Conservation (phyloP, 53 echinoderm and acorn worm species). For the Actinopyga echinites region DNA sequence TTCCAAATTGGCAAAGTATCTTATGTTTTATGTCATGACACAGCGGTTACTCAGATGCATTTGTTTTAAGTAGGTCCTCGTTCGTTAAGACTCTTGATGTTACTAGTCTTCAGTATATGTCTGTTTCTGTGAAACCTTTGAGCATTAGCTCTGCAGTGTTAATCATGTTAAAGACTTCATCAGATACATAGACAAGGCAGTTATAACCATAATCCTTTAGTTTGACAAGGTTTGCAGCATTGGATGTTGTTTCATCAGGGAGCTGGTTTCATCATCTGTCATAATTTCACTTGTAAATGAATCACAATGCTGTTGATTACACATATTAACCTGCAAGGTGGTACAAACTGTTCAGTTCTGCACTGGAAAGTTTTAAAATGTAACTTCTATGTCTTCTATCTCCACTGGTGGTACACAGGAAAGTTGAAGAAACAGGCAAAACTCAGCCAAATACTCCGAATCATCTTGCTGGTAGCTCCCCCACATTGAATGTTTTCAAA, state of each 20-base stretch:
- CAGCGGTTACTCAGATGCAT: not conserved
- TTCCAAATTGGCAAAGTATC: conserved; percentile 19
- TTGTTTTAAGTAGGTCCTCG: not conserved
- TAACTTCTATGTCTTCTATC: too few species aligned
- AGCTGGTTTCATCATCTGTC: not conserved
- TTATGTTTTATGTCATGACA: conserved; percentile 37
- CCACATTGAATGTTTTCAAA: too few species aligned
- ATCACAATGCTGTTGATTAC: not conserved
- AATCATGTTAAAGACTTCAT: not conserved
- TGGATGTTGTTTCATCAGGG: not conserved
- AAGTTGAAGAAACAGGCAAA: conserved; percentile 51
- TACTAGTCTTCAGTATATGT: not conserved
- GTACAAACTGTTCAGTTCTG: too few species aligned
- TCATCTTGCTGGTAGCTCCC: conserved; percentile 60
- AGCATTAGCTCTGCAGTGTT: not conserved
- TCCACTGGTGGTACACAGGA: not conserved
- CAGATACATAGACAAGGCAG: too few species aligned
- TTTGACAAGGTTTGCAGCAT: too few species aligned
- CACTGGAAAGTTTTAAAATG: too few species aligned
- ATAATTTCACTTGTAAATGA: not conserved
- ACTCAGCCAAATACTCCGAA: too few species aligned
- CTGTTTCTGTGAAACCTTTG: not conserved
- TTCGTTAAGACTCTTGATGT: not conserved
- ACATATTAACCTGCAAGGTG: conserved; percentile 63
- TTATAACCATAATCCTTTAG: not conserved